Evolutionary conservation across 2,113 vertebrate genomes (phyloP), one percentile per base, ranked within the genome.

Genomic region (Mionectes macconnelli): DNA sequence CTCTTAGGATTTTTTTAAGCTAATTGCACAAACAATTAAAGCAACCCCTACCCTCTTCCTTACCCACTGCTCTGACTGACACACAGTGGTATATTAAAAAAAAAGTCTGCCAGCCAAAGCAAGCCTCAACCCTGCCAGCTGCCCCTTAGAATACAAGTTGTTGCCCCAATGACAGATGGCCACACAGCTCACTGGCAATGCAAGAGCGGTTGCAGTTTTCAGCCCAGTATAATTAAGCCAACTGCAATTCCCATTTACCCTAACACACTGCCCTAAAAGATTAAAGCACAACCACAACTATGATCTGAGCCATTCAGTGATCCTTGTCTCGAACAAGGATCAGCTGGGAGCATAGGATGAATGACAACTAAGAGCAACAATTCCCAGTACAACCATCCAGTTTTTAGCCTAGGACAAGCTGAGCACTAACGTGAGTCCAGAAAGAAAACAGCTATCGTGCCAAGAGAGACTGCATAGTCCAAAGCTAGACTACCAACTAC

Each of bases 111-210:
- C 89, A 92, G 90, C 72, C 77, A 89, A 95, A 96, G 88, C 75
- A 93, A 89, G 73, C 47, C 45, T 69, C 79, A 85, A 77, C 37
- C 40, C 75, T 90, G 79, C 79, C 95, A 96, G 94, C 63, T 93
- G 94, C 95, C 95, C 96, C 89, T 92, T 16, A 45, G 35, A 90
- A 89, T 22, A 5, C 28, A 79, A 70, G 80, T 88, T 93, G 94
- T 47, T 95, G 93, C 95, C 90, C 96, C 95, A 90, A 84, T 89
- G 88, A 95, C 96, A 97, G 94, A 97, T 97, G 95, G 92, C 76
- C 3, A 0, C 3, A 33, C 42, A 81, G 83, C 89, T 77, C 89
- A 87, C 2, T 87, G 88, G 88, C 72, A 87, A 75, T 31, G 78
- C 83, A 81, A 86, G 56, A 89, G 52, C 8, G 0, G 83, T 90